phyloP scores from a whole-genome alignment of 64 coral and sea anemone species.

The Porites australiensis region DNA sequence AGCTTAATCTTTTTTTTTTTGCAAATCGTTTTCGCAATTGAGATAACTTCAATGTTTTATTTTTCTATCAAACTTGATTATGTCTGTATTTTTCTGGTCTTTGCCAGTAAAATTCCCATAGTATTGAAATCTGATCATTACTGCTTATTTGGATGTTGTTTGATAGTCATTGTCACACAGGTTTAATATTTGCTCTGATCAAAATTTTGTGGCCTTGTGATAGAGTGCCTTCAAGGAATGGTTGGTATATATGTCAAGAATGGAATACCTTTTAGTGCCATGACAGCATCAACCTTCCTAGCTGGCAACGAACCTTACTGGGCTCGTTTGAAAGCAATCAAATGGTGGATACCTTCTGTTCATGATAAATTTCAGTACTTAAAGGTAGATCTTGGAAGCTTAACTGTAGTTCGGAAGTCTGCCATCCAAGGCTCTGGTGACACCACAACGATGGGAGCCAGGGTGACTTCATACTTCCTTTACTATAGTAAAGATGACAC shows the following conservation, averaged over 20 bases:
- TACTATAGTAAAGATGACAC: conserved; percentile 3
- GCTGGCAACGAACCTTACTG: neutral
- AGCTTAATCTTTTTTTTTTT: too few relatives aligned
- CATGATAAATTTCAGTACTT: neutral
- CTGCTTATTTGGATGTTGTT: too few relatives aligned
- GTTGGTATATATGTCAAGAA: neutral
- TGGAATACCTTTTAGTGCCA: neutral
- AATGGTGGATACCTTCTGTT: neutral
- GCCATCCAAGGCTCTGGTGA: neutral
- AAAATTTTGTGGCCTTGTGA: neutral
- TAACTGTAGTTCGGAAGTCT: neutral
- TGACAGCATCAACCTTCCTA: neutral
- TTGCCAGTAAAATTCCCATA: too few relatives aligned
- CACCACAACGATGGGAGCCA: neutral
- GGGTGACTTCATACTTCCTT: conserved; percentile 4
- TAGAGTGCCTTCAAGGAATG: neutral
- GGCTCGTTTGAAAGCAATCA: neutral
- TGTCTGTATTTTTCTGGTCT: too few relatives aligned
- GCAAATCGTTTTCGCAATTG: too few relatives aligned
- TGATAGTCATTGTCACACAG: too few relatives aligned
- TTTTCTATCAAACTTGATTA: too few relatives aligned
- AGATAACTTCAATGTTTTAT: too few relatives aligned
- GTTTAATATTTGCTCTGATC: neutral
- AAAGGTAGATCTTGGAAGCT: neutral
- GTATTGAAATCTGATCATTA: too few relatives aligned